Evolutionary conservation across 2,797 vertebrate genomes (phyloP), one percentile per base, ranked within the genome.

Genomic region (Falco concolor): DNA sequence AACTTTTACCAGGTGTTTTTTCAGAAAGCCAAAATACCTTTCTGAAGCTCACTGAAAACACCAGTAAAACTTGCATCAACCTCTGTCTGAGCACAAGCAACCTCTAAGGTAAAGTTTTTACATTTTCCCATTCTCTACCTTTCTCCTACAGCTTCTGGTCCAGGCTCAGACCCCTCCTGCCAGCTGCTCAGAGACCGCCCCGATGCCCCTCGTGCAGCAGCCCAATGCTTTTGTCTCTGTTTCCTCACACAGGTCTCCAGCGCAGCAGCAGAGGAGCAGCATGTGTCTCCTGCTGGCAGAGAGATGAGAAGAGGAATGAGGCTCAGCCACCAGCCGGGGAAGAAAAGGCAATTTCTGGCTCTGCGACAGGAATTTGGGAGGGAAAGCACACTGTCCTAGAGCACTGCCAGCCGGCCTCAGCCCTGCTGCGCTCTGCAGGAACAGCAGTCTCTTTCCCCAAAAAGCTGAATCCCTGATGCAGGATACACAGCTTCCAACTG

Each of bases 151-250:
- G 44, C 5, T 84, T 64, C 78, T 81, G 24, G n/a, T 60, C 19
- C 3, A 6, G 52, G 25, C n/a, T 78, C 1, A 0, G 80, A 44
- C 2, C 6, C 40, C 40, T 8, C 7, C 6, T 10, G 4, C 24
- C 77, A 70, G 73, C 16, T 5, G 3, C 65, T 86, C 0, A 0
- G 45, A 25, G 30, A 36, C 14, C 81, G 45, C 13, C 70, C 59
- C 1, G 0, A 5, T 22, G 25, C 19, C 52, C 50, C 59, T 36
- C 3, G 3, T 6, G 0, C 36, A 52, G 30, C 63, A 91, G 52
- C 21, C 45, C 84, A 65, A 8, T 2, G 1, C 64, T 63, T 65
- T 22, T 49, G 50, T 45, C 38, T 63, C 9, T 0, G 0, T 15
- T 73, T 59, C 53, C 40, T 60, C 28, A 32, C 2, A 0, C 1